These are phyloP conservation scores for Drosophila littoralis DNA, from an alignment of 1,140 invertebrate genomes.

Conservation along the genomic window DNA sequence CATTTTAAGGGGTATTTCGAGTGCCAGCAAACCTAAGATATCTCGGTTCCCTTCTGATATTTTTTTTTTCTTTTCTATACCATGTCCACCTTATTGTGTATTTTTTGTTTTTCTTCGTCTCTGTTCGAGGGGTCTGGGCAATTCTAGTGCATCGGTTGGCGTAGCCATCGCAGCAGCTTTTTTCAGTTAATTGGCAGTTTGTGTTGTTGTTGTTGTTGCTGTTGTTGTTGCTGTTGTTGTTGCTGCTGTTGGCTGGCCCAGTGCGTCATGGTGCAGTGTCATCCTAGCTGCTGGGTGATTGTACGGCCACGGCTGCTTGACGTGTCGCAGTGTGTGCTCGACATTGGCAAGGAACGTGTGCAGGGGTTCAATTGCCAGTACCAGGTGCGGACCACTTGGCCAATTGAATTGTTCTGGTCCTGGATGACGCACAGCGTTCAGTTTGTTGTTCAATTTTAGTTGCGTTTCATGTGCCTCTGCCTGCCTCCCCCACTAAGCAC, in stretches of 20 bases:
- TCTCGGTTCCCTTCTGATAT: background rate
- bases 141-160: constrained; percentile 53
- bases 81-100: constrained; percentile 9
- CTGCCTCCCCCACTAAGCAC: background rate
- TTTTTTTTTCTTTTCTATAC: constrained; percentile 8
- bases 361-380: constrained; percentile 20
- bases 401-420: constrained; percentile 44
- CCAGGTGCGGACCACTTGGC: constrained; percentile 33
- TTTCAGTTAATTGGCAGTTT: constrained; percentile 76
- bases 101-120: background rate
- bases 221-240: constrained; percentile 43
- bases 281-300: constrained; percentile 14
- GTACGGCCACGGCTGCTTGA: constrained; percentile 28
- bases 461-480: constrained; percentile 31
- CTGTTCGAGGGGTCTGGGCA: constrained; percentile 24
- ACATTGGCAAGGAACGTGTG: background rate
- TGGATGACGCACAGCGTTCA: constrained; percentile 31
- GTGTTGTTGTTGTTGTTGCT: constrained; percentile 31
- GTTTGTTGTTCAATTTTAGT: constrained; percentile 51
- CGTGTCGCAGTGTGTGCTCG: constrained; percentile 13
- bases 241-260: constrained; percentile 4
- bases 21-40: too few species aligned
- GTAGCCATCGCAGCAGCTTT: constrained; percentile 51
- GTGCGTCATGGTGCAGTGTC: constrained; percentile 22
- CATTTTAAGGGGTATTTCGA: too few species aligned